phyloP scores from a whole-genome alignment of 2,797 vertebrate species.

The Simalia tracyae region DNA sequence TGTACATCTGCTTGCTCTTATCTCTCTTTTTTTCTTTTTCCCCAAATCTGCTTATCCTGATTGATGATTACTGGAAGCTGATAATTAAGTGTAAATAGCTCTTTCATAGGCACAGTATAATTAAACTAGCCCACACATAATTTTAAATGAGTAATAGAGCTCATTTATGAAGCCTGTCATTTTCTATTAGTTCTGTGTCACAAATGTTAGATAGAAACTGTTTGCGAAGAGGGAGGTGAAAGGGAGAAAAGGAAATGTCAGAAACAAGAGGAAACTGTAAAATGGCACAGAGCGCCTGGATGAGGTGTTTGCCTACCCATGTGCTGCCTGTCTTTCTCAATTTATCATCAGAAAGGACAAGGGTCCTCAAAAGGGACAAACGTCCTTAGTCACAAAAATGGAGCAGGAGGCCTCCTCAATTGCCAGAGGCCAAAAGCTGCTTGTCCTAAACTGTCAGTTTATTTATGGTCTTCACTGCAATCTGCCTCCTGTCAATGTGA shows the following conservation, averaged over 20 bases:
- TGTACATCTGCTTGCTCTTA: not conserved
- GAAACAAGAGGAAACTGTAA: slow-evolving; percentile 77
- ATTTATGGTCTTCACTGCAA: slow-evolving; percentile 64
- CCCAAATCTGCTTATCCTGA: slow-evolving; percentile 35
- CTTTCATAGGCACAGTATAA: slow-evolving; percentile 51
- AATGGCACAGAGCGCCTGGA: slow-evolving; percentile 86
- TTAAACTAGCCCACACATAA: slow-evolving; percentile 52
- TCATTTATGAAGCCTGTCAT: slow-evolving; percentile 70
- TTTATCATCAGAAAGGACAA: slow-evolving; percentile 82
- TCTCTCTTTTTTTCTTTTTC: not conserved
- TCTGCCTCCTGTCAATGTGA: slow-evolving; percentile 72
- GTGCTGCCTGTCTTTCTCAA: slow-evolving; percentile 85
- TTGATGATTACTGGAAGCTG: slow-evolving; percentile 37
- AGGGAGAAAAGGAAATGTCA: slow-evolving; percentile 78
- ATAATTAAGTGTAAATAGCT: slow-evolving; percentile 61
- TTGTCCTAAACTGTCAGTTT: slow-evolving; percentile 74
- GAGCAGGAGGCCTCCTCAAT: slow-evolving; percentile 55
- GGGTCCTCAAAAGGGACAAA: slow-evolving; percentile 78
- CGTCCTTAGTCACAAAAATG: slow-evolving; percentile 64
- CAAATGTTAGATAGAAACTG: slow-evolving; percentile 71
- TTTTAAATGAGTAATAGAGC: slow-evolving; percentile 63
- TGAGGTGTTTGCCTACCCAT: slow-evolving; percentile 83
- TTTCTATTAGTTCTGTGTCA: slow-evolving; percentile 69
- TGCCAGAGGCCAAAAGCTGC: slow-evolving; percentile 72
- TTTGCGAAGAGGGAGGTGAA: slow-evolving; percentile 80